These are phyloP conservation scores for Rostratula benghalensis DNA, from an alignment of 2,113 vertebrate genomes.

Conservation along the genomic window DNA sequence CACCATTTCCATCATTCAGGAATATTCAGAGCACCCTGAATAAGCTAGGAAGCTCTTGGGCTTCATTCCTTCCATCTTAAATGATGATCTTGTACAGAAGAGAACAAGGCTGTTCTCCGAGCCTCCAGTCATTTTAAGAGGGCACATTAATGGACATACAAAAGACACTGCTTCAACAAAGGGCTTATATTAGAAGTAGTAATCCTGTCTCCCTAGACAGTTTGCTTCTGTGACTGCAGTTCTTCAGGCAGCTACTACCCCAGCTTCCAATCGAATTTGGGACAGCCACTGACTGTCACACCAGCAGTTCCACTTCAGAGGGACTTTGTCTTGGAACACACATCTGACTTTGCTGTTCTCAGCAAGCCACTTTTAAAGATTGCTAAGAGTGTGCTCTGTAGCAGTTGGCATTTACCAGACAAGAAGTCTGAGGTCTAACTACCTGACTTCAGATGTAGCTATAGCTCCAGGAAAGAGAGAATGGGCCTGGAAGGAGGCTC, in stretches of 20 bases:
- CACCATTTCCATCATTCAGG: not conserved
- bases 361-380: not conserved
- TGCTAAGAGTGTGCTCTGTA: fast-evolving
- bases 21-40: not conserved
- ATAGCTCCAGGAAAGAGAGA: not conserved
- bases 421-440: not conserved
- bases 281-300: not conserved
- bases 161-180: not conserved
- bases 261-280: not conserved
- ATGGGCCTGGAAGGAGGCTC: not conserved
- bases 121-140: not conserved
- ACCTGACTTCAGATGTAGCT: not conserved
- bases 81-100: not conserved
- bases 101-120: not conserved
- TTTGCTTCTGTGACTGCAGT: not conserved
- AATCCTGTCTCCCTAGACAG: not conserved
- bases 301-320: fast-evolving
- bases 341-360: not conserved
- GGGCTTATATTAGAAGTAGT: not conserved
- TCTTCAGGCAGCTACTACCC: not conserved
- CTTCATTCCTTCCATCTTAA: not conserved
- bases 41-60: not conserved
- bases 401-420: not conserved
- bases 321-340: not conserved
- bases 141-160: not conserved